Percentiles rank a stretch among this genome's conserved stretches.
These are phyloP conservation scores for Eupithecia vulgata DNA, from an alignment of 2,888 invertebrate species.

Conservation along the genomic window DNA sequence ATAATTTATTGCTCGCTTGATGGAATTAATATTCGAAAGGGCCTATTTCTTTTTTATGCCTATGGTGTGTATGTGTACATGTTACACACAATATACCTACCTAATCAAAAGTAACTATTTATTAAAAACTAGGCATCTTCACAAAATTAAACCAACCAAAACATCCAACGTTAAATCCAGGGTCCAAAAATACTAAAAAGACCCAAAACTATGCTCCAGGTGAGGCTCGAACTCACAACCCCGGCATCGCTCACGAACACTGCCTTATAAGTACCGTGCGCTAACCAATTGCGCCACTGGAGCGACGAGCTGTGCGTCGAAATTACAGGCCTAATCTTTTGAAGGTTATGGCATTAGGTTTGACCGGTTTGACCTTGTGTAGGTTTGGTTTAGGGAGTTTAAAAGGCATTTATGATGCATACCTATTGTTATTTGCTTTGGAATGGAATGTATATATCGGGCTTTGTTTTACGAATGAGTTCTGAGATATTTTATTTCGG, in stretches of 20 bases:
- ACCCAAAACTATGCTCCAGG: constrained; percentile 89
- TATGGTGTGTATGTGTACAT: too few relatives aligned
- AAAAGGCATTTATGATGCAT: not conserved
- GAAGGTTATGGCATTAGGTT: not conserved
- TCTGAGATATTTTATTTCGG: not conserved
- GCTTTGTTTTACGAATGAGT: not conserved
- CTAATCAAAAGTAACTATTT: too few relatives aligned
- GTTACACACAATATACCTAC: too few relatives aligned
- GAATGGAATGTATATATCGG: not conserved
- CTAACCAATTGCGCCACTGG: constrained; percentile 99
- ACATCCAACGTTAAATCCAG: not conserved
- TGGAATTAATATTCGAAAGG: too few relatives aligned
- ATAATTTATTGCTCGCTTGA: too few relatives aligned
- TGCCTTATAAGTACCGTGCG: constrained; percentile 99
- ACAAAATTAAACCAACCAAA: not conserved
- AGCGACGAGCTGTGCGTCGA: constrained; percentile 85
- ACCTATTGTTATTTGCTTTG: not conserved
- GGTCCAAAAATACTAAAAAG: constrained; percentile 8
- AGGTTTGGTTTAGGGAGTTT: not conserved
- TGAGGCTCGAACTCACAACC: constrained; percentile 99
- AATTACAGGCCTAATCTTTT: constrained; percentile 19
- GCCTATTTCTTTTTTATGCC: too few relatives aligned
- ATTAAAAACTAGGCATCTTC: too few relatives aligned
- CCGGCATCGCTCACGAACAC: constrained; percentile 98
- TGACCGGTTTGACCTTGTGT: not conserved